Base-by-base conservation (phyloP, 2,797 vertebrate species). In the Acanthiza pusilla region DNA sequence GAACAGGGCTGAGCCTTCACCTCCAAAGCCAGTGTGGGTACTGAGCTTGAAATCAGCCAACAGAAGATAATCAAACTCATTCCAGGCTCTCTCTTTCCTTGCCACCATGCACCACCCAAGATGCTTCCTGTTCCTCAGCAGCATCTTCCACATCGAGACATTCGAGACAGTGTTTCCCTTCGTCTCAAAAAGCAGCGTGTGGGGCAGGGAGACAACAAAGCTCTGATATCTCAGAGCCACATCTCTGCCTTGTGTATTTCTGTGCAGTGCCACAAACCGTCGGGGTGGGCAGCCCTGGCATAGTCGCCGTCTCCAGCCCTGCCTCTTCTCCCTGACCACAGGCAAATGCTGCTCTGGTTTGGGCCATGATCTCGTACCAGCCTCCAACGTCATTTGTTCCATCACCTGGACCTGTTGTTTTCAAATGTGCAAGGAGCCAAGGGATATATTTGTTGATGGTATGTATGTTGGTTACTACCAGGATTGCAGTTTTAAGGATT, bases 401-500 rank as follows among this genome's bases (percentile, higher is more conserved):
- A 34, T 71, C n/a, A 70, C 51, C 70, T 53, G 68, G 94, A 67
- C 81, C 89, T 75, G 82, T 67, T 95, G 88, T 96, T 96, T 97
- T 82, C 88, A 80, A 53, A 87, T 18, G 18, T 71, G 71, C 42
- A 30, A 40, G 27, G 53, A 36, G 34, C 51, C 43, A 38, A 36
- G 66, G 66, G 77, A 92, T 91, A 23, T 93, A 63, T 97, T 88
- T 97, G 95, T 96, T 95, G 94, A 88, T 81, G 72, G 62, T 79
- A 91, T 93, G 79, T 94, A 88, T 91, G 85, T 95, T 98, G 98
- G 98, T 98, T 98, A 97, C 98, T 97, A 97, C 93, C 96, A 98
- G 97, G 97, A 98, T 85, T 98, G 96, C 97, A 97, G 97, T 98
- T 98, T 98, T 98, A 98, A 99, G 97, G 96, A 96, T 97, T 98